These are phyloP conservation scores for Forbesichthys papilliferus DNA, from an alignment of 2,113 vertebrate species.

Conservation along the genomic window DNA sequence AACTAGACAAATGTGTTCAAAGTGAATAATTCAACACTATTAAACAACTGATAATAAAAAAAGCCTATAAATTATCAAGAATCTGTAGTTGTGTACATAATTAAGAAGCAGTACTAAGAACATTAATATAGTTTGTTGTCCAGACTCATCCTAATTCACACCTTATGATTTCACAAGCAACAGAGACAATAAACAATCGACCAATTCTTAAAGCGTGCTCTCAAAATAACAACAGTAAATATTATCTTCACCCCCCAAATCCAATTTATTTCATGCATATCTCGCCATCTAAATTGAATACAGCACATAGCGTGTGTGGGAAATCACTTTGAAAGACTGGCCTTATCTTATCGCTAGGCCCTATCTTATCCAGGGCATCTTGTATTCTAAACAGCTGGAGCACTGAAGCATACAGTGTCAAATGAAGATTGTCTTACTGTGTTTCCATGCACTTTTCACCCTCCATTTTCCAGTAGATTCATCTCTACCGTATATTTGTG, in stretches of 20 bases:
- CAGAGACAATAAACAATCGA: constrained; percentile 56
- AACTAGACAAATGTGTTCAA: constrained; percentile 6
- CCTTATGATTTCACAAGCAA: constrained; percentile 41
- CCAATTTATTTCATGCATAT: constrained; percentile 76
- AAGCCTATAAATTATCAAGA: no score
- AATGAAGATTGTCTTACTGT: constrained; percentile 33
- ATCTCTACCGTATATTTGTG: constrained; percentile 42
- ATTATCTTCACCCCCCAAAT: constrained; percentile 70
- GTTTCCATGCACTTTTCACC: constrained; percentile 38
- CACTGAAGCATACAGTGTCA: constrained; percentile 34
- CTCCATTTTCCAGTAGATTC: constrained; percentile 24
- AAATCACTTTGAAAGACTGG: constrained; percentile 74
- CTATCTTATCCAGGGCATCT: constrained; percentile 74
- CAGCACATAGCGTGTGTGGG: constrained; percentile 62
- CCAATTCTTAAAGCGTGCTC: constrained; percentile 53
- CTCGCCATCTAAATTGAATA: constrained; percentile 80
- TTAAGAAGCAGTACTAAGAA: no score
- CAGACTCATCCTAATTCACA: constrained; percentile 29
- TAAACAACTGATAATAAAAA: no score
- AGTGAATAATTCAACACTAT: no score
- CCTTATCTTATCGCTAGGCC: constrained; percentile 65
- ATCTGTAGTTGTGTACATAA: no score
- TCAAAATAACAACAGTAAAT: constrained; percentile 66
- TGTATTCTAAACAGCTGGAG: constrained; percentile 63
- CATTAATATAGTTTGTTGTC: not conserved